Base-by-base conservation (phyloP, 2,888 invertebrate species). In the Habrosyne pyritoides region DNA sequence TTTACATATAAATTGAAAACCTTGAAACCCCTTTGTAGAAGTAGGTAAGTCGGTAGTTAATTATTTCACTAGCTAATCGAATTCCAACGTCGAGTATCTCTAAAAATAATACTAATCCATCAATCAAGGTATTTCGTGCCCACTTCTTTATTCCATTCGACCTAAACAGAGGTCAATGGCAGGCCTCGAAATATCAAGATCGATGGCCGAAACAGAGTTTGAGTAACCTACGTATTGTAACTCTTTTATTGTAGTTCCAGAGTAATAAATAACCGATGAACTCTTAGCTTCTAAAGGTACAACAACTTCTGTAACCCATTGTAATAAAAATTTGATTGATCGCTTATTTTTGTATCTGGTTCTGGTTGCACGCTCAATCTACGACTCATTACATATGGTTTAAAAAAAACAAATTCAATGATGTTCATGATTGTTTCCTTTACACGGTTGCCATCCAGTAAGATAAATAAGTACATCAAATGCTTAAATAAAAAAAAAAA, bases 161-260 rank as follows among this genome's bases (percentile, higher is more conserved):
- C 59, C 67, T 56, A 49, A n/a, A 26, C 36, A 61, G 66, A 67
- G 76, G 71, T 76, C 69, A 72, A 64, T 63, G 62, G 59, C 60
- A 65, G 60, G 54, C 63, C 54, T 51, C 42, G 42, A 62, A 67
- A 66, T 69, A 59, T 53, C 53, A 64, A 63, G 48, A 69, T 62
- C 63, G 56, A 62, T 70, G 55, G 47, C 55, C 46, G 33, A 52
- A 63, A 52, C 53, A 30, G 53, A 49, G 24, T 24, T 24, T 24
- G 24, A 18, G 24, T 49, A 22, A 49, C 14, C 10, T 24, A 26
- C 48, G 24, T 49, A 49, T 12, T 26, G 24, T 22, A 7, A 18
- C 22, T 49, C 14, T 24, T 49, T 24, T 49, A 26, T 49, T 49
- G 24, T 49, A 26, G 42, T 42, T 42, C 42, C n/a, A 18, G 18